Evolutionary conservation across 2,113 vertebrate species (phyloP).

Genomic region (Cyanoderma ruficeps): DNA sequence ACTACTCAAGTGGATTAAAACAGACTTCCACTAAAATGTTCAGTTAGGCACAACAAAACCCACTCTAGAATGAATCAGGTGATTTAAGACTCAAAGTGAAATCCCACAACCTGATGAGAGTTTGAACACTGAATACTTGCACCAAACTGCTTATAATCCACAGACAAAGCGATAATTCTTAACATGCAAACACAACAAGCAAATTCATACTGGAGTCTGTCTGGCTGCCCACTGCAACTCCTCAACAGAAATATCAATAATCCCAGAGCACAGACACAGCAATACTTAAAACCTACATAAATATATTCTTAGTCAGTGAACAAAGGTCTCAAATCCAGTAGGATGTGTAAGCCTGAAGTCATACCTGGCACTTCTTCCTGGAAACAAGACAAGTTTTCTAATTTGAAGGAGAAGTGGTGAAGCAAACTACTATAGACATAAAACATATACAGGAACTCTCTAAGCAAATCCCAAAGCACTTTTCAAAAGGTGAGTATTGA

Average conservation of each 20-base stretch:
- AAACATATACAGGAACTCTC: background rate
- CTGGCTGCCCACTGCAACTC: background rate
- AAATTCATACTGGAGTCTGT: background rate
- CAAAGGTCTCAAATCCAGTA: conserved; percentile 10
- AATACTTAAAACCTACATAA: conserved; percentile 1
- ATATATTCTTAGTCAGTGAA: background rate
- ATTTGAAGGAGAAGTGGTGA: background rate
- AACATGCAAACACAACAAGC: background rate
- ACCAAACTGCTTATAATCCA: background rate
- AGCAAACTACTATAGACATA: conserved; percentile 1
- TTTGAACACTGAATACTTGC: background rate
- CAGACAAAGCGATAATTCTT: background rate
- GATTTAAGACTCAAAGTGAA: background rate
- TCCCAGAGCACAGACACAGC: background rate
- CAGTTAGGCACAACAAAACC: background rate
- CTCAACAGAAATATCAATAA: background rate
- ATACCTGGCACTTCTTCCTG: background rate
- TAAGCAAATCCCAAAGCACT: background rate
- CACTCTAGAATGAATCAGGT: background rate
- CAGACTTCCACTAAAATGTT: background rate
- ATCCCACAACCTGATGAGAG: background rate
- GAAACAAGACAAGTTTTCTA: background rate
- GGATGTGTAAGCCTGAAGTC: conserved; percentile 15
- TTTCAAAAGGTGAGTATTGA: background rate
- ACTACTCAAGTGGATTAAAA: background rate